These are phyloP conservation scores for Temnopleurus reevesii DNA, from an alignment of 53 echinoderm and acorn worm species.

Conservation along the genomic window DNA sequence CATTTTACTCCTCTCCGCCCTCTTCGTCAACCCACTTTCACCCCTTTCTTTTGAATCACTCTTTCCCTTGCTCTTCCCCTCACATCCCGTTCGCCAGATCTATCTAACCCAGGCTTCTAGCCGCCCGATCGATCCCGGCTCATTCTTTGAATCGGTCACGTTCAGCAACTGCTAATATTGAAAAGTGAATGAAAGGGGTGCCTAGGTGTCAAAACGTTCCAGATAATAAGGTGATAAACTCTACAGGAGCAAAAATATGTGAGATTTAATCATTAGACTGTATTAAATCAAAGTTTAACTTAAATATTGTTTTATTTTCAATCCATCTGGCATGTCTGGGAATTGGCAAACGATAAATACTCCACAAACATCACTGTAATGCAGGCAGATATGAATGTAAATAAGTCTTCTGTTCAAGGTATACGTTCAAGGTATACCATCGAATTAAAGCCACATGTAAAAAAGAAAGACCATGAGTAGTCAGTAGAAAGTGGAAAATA, in stretches of 20 bases:
- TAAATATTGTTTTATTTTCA: neutral
- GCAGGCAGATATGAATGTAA: too few relatives aligned
- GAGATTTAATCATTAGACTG: neutral
- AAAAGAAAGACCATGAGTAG: too few relatives aligned
- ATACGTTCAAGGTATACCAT: too few relatives aligned
- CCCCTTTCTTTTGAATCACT: neutral
- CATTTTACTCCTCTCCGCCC: neutral
- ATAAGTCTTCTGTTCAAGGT: too few relatives aligned
- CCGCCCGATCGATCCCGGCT: neutral
- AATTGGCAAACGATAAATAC: too few relatives aligned
- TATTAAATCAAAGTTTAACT: neutral
- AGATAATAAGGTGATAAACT: conserved; percentile 9
- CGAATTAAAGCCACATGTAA: too few relatives aligned
- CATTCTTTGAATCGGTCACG: conserved; percentile 1
- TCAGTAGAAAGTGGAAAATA: too few relatives aligned
- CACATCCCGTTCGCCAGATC: neutral
- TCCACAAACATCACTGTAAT: too few relatives aligned
- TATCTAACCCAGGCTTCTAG: neutral
- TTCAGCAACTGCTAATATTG: conserved; percentile 46
- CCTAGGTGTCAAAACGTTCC: conserved; percentile 35
- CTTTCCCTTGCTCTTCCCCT: neutral
- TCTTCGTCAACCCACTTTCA: too few relatives aligned
- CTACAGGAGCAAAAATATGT: neutral
- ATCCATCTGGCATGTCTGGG: too few relatives aligned
- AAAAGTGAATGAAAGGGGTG: neutral